phyloP scores from a whole-genome alignment of 1,140 invertebrate genomes.

The Lethocerus indicus region DNA sequence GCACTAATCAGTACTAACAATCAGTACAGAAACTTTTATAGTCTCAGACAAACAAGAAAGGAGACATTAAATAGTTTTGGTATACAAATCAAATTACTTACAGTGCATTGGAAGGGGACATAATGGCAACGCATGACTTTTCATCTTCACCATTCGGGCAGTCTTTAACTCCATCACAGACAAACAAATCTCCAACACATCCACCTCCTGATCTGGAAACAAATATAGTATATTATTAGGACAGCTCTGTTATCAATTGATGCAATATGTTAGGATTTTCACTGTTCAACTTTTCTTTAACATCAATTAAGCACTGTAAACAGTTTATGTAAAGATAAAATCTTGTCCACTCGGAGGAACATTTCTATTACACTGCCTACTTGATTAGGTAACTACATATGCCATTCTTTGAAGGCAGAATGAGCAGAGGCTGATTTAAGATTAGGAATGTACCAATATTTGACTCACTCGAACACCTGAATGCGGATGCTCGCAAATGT shows the following conservation, averaged over 20 bases:
- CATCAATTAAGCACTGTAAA: no score
- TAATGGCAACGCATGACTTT: constrained; percentile 26
- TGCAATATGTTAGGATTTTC: no score
- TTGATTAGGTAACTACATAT: constrained; percentile 1
- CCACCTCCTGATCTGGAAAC: not conserved
- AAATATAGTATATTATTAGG: not conserved
- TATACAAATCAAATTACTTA: constrained; percentile 16
- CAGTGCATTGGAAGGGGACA: constrained; percentile 15
- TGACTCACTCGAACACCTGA: not conserved
- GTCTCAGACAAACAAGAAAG: no score
- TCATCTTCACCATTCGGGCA: constrained; percentile 55
- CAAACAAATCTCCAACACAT: constrained; percentile 47
- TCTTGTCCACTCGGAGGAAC: not conserved
- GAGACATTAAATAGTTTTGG: no score
- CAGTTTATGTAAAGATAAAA: no score
- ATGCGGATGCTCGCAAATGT: constrained; percentile 13
- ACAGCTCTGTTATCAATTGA: no score
- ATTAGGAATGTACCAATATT: not conserved
- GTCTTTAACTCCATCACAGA: constrained; percentile 50
- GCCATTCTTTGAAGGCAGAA: not conserved
- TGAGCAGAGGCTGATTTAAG: not conserved
- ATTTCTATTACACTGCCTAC: not conserved
- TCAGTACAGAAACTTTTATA: no score
- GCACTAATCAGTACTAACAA: no score
- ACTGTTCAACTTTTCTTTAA: no score